phyloP scores from a whole-genome alignment of 1,140 invertebrate genomes.

The Drosophila fuyamai region DNA sequence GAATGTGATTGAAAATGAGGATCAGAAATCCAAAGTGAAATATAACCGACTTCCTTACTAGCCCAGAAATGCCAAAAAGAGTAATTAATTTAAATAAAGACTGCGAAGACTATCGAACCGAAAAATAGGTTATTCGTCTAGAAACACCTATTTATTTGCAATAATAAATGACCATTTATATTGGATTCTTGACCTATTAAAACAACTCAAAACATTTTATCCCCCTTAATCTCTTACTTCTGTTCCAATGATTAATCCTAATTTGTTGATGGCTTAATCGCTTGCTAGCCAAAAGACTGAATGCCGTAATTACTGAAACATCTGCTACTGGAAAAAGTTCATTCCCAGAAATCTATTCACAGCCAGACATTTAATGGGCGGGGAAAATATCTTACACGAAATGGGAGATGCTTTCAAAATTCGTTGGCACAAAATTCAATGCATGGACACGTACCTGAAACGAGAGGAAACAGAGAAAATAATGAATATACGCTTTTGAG shows the following conservation, averaged over 20 bases:
- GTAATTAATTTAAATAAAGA: slow-evolving; percentile 13
- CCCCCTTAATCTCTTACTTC: slow-evolving; percentile 8
- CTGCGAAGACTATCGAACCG: slow-evolving; percentile 1
- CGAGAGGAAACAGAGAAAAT: slow-evolving; percentile 13
- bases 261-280: slow-evolving; percentile 49
- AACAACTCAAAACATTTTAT: slow-evolving; percentile 1
- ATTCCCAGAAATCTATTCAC: slow-evolving; percentile 43
- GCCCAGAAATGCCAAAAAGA: slow-evolving; percentile 35
- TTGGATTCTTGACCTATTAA: slow-evolving; percentile 13
- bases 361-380: slow-evolving; percentile 40
- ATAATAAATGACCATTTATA: not conserved
- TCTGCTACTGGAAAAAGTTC: slow-evolving; percentile 35
- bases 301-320: slow-evolving; percentile 56
- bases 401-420: slow-evolving; percentile 35
- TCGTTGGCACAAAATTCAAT: slow-evolving; percentile 37
- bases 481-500: slow-evolving; percentile 6
- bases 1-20: slow-evolving; percentile 7
- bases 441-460: slow-evolving; percentile 55
- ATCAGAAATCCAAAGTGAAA: slow-evolving; percentile 10
- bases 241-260: slow-evolving; percentile 36
- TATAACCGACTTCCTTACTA: slow-evolving; percentile 45
- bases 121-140: not conserved
- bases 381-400: slow-evolving; percentile 45
- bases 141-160: not conserved
- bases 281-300: slow-evolving; percentile 36